Evolutionary conservation across 2,797 vertebrate genomes (phyloP).

Genomic region (Halcyon leucocephala): DNA sequence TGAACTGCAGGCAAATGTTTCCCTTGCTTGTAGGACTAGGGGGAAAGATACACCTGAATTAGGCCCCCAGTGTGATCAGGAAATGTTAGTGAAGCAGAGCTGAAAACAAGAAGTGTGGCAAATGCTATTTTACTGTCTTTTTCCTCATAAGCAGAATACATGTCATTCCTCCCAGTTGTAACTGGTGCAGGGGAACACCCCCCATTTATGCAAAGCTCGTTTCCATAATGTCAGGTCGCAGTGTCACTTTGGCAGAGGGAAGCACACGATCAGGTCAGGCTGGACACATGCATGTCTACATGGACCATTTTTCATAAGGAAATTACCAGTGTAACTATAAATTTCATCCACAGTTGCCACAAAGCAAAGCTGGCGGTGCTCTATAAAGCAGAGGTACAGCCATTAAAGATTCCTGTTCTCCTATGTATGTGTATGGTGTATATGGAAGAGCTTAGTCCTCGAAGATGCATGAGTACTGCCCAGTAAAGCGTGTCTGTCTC

Average conservation of each 20-base stretch:
- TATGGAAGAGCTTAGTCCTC: neutral
- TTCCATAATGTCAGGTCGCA: neutral
- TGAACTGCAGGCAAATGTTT: neutral
- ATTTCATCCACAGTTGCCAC: neutral
- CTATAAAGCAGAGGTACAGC: neutral
- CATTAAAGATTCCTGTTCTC: neutral
- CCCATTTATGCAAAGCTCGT: neutral
- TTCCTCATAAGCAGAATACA: neutral
- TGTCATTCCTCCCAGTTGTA: neutral
- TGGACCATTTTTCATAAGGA: neutral
- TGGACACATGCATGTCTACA: neutral
- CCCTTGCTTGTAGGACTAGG: neutral
- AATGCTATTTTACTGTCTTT: neutral
- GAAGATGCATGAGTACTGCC: neutral
- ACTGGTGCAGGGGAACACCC: neutral
- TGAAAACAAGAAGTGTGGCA: neutral
- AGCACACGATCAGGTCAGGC: neutral
- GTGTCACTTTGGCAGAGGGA: neutral
- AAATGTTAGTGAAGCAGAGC: neutral
- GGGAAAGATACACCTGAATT: neutral
- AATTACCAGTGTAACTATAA: neutral
- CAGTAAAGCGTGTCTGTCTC: neutral
- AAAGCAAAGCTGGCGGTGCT: neutral
- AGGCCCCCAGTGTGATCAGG: neutral
- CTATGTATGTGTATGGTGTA: neutral